Evolutionary conservation across 2,113 vertebrate genomes (phyloP).

Genomic region (Notarius lentiginosus): DNA sequence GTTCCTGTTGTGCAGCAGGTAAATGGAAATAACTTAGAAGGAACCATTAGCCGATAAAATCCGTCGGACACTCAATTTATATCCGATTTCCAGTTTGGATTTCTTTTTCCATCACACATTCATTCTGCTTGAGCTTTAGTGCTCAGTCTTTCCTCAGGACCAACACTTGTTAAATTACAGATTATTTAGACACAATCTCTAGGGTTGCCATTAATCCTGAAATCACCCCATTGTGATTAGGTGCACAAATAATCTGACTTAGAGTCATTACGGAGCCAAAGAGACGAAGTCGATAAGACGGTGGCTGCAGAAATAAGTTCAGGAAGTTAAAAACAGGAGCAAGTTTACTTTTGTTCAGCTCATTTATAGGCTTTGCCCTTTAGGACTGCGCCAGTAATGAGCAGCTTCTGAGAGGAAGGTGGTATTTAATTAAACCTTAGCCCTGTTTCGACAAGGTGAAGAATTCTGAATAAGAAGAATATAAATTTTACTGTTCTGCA

Average conservation of each 20-base stretch:
- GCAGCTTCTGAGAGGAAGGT: not conserved
- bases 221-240: not conserved
- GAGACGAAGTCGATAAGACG: not conserved
- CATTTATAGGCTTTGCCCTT: constrained; percentile 7
- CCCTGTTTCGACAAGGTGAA: not conserved
- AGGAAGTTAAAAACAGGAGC: not conserved
- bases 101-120: too few relatives aligned
- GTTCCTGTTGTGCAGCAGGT: not conserved
- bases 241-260: too few relatives aligned
- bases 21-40: not conserved
- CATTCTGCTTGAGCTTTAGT: too few relatives aligned
- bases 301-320: not conserved
- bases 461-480: not conserved
- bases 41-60: not conserved
- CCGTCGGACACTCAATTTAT: not conserved
- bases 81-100: too few relatives aligned
- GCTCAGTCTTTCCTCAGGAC: too few relatives aligned
- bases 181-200: too few relatives aligned
- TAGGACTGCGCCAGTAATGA: constrained; percentile 3
- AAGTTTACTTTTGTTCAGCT: not conserved
- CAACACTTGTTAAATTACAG: too few relatives aligned
- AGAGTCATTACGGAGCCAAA: not conserved
- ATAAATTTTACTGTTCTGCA: not conserved
- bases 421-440: constrained; percentile 23
- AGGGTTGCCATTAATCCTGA: not conserved